phyloP scores from a whole-genome alignment of 2,888 invertebrate genomes.

The Cataglyphis cursor region DNA sequence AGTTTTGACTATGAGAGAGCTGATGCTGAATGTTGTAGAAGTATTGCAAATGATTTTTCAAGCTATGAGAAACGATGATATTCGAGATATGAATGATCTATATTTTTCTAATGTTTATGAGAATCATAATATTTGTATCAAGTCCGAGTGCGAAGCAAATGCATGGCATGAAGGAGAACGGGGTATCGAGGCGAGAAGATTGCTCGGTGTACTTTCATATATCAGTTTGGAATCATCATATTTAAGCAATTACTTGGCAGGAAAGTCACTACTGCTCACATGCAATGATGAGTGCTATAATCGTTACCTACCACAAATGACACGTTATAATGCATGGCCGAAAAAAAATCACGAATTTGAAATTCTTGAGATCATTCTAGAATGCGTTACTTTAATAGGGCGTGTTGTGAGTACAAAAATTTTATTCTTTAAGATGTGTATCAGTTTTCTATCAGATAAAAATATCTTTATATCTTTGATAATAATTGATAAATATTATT shows the following conservation, averaged over 20 bases:
- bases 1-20: conserved; percentile 81
- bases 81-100: conserved; percentile 85
- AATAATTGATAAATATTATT: conserved; percentile 41
- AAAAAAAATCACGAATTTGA: conserved; percentile 79
- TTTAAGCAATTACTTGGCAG: conserved; percentile 81
- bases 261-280: conserved; percentile 75
- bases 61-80: conserved; percentile 84
- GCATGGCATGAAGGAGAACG: conserved; percentile 83
- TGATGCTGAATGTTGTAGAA: conserved; percentile 80
- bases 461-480: background rate
- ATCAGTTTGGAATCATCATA: conserved; percentile 80
- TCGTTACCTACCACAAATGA: conserved; percentile 80
- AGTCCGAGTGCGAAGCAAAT: conserved; percentile 80
- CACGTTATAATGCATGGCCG: conserved; percentile 79
- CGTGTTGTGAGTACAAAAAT: conserved; percentile 77
- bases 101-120: conserved; percentile 83
- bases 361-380: conserved; percentile 81
- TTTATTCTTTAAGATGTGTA: background rate
- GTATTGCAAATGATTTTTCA: conserved; percentile 82
- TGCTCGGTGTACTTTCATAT: conserved; percentile 79
- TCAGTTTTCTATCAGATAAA: conserved; percentile 4
- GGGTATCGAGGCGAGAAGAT: conserved; percentile 83
- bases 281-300: conserved; percentile 76
- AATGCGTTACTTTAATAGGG: conserved; percentile 81
- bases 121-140: conserved; percentile 72